Conservation (phyloP, 2,888 invertebrate species). For the Acronicta alni region DNA sequence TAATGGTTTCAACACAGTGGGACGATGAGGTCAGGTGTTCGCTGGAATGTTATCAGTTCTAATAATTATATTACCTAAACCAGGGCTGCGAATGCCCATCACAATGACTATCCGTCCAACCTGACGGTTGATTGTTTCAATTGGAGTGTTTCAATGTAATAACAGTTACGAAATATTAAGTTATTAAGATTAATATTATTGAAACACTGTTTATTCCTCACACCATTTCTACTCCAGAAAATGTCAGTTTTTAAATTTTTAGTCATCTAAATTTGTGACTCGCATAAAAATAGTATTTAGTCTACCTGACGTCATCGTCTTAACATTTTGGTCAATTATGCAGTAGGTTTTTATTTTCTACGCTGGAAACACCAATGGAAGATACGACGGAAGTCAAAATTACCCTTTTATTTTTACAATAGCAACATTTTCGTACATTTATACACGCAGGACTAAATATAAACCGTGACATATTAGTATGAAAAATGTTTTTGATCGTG, state of each 20-base stretch:
- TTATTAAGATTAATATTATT: no score
- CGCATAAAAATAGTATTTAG: conserved; percentile 12
- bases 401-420: conserved; percentile 52
- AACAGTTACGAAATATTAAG: no score
- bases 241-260: no score
- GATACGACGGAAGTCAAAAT: conserved; percentile 52
- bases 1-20: conserved; percentile 24
- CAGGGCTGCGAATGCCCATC: conserved; percentile 4
- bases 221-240: no score
- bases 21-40: conserved; percentile 43
- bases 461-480: conserved; percentile 31
- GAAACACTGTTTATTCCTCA: no score
- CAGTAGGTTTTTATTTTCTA: conserved; percentile 27
- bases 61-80: conserved; percentile 10
- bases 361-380: conserved; percentile 45
- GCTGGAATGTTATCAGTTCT: conserved; percentile 46
- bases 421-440: conserved; percentile 49
- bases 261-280: conserved; percentile 1
- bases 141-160: no score
- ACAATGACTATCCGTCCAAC: not conserved
- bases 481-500: conserved; percentile 4
- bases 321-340: conserved; percentile 12
- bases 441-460: conserved; percentile 24
- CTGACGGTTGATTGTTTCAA: no score
- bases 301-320: conserved; percentile 41